Percentiles rank a stretch among this genome's conserved stretches.
phyloP scores from a whole-genome alignment of 2,888 invertebrate species.

The Cryptus viduatorius region DNA sequence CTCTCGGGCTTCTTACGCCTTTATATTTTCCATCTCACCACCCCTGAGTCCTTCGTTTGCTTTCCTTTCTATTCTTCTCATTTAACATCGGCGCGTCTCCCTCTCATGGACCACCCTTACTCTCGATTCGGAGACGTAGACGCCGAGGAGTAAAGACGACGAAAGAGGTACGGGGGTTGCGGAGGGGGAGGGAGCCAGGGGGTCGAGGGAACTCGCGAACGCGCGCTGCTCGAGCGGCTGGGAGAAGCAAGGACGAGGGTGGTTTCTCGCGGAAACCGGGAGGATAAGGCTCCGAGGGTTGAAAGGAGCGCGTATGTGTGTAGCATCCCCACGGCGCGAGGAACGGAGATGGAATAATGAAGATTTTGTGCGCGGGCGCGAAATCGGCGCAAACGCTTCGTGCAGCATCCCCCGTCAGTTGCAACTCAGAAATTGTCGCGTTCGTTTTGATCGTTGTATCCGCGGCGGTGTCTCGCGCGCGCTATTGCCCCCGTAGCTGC shows the following conservation, averaged over 20 bases:
- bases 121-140: constrained; percentile 62
- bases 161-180: constrained; percentile 44
- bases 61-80: constrained; percentile 41
- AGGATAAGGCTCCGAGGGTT: constrained; percentile 53
- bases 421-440: constrained; percentile 83
- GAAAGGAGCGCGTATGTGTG: constrained; percentile 52
- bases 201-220: constrained; percentile 55
- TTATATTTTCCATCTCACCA: constrained; percentile 48
- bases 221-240: constrained; percentile 62
- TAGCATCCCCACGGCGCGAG: constrained; percentile 28
- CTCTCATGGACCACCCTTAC: constrained; percentile 39
- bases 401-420: constrained; percentile 84
- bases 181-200: constrained; percentile 32
- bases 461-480: constrained; percentile 18
- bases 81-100: constrained; percentile 51
- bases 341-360: constrained; percentile 69
- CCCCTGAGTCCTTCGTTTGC: background rate
- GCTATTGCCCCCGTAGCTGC: constrained; percentile 25
- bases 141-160: constrained; percentile 45
- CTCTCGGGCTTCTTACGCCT: constrained; percentile 3
- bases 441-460: constrained; percentile 70
- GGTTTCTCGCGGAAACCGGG: constrained; percentile 55
- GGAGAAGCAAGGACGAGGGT: constrained; percentile 55
- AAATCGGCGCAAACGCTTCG: constrained; percentile 82
- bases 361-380: constrained; percentile 82